Evolutionary conservation across 2,888 invertebrate genomes (phyloP).

Genomic region (Eumerus sabulonum): DNA sequence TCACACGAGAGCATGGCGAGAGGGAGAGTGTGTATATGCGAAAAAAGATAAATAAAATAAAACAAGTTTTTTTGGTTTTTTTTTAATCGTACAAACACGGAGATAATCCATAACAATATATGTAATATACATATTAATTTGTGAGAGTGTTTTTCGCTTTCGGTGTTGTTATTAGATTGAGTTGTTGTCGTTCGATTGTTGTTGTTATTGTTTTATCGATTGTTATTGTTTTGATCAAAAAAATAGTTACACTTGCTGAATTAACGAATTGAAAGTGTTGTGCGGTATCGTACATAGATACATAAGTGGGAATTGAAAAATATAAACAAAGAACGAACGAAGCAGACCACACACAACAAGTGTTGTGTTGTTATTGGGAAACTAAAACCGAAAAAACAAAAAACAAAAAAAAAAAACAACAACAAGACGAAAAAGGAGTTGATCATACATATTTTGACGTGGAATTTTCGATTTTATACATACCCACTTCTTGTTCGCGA

Average conservation of each 20-base stretch:
- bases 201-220: conserved; percentile 1
- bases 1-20: conserved; percentile 1
- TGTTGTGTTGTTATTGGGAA: conserved; percentile 23
- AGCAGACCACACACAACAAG: conserved; percentile 22
- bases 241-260: conserved; percentile 23
- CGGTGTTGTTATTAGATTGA: neutral
- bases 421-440: conserved; percentile 66
- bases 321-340: conserved; percentile 23
- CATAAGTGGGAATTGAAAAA: conserved; percentile 26
- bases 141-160: conserved; percentile 43
- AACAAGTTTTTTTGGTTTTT: conserved; percentile 46
- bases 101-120: too few species aligned
- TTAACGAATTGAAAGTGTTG: neutral
- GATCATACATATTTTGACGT: conserved; percentile 34
- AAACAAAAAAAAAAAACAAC: conserved; percentile 39
- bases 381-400: conserved; percentile 16
- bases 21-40: conserved; percentile 40
- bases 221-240: neutral
- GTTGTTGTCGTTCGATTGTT: neutral
- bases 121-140: conserved; percentile 33
- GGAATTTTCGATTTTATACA: conserved; percentile 29
- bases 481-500: neutral
- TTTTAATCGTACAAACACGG: conserved; percentile 10
- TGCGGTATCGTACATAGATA: conserved; percentile 50
- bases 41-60: conserved; percentile 46